Percentiles rank a stretch among this genome's conserved stretches.
Evolutionary conservation across 1,140 invertebrate genomes (phyloP).

Genomic region (Saccostrea cuccullata): DNA sequence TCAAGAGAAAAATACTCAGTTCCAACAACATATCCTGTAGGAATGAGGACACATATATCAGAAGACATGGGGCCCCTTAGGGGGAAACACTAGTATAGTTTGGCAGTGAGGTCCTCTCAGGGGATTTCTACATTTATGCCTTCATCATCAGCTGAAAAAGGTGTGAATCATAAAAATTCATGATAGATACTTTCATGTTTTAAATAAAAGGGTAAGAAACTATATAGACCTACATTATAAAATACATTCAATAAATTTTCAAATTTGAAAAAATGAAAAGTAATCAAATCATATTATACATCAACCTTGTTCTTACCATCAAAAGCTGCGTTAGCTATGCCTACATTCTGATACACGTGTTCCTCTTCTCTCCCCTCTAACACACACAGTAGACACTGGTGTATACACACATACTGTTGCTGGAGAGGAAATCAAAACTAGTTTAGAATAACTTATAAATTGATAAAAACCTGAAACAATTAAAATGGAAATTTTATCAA

Average conservation of each 20-base stretch:
- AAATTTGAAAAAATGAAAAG: no score
- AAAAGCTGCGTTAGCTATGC: slow-evolving; percentile 70
- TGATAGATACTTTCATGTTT: no score
- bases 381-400: slow-evolving; percentile 95
- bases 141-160: slow-evolving; percentile 51
- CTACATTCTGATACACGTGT: slow-evolving; percentile 68
- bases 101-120: background rate
- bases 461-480: no score
- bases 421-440: slow-evolving; percentile 76
- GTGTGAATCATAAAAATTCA: no score
- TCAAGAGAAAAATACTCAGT: background rate
- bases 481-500: no score
- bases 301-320: slow-evolving; percentile 72
- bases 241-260: no score
- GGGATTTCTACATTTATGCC: slow-evolving; percentile 57
- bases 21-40: background rate
- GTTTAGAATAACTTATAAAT: background rate
- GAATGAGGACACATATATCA: background rate
- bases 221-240: no score
- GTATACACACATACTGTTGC: slow-evolving; percentile 97
- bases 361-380: slow-evolving; percentile 92
- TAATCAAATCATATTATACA: no score
- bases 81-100: background rate
- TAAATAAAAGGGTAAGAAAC: no score
- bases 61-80: background rate